Conservation (phyloP, 2,113 vertebrate genomes). For the Pungitius pungitius region DNA sequence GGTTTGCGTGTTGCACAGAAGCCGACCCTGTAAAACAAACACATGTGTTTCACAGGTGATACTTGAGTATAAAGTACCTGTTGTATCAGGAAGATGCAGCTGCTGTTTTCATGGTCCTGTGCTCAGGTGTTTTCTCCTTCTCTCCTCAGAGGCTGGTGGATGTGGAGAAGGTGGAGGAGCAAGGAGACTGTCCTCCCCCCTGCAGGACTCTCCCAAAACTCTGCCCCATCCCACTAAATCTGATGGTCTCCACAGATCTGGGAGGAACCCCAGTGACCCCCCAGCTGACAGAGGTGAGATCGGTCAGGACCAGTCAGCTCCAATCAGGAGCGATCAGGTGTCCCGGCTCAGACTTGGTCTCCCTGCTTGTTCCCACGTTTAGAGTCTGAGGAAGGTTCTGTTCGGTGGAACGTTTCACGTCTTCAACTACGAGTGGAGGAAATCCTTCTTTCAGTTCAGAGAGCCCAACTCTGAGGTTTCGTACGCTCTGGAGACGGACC, state of each 20-base stretch:
- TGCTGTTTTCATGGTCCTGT: not conserved
- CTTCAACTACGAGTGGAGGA: constrained; percentile 84
- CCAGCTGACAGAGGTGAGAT: constrained; percentile 81
- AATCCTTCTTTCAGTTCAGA: constrained; percentile 81
- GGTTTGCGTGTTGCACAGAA: not conserved
- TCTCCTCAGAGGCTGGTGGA: constrained; percentile 54
- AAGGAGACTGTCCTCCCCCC: constrained; percentile 49
- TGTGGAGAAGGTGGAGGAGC: constrained; percentile 63
- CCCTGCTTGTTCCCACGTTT: constrained; percentile 1
- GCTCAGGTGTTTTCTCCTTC: not conserved
- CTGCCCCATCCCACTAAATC: constrained; percentile 61
- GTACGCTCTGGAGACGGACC: constrained; percentile 81
- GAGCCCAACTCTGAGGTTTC: constrained; percentile 75
- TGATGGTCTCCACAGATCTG: constrained; percentile 57
- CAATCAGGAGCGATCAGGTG: not conserved
- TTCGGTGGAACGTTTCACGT: constrained; percentile 75
- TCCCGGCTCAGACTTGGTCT: not conserved
- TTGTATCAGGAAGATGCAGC: not conserved
- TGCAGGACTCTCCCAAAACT: constrained; percentile 37
- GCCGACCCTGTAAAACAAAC: not conserved
- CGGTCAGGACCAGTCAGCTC: not conserved
- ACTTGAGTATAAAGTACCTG: not conserved
- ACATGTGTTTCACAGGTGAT: constrained; percentile 10
- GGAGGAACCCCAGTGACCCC: constrained; percentile 78
- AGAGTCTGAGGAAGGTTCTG: constrained; percentile 83